These are phyloP conservation scores for Pseudococcus longispinus DNA, from an alignment of 2,888 invertebrate genomes.

Conservation along the genomic window DNA sequence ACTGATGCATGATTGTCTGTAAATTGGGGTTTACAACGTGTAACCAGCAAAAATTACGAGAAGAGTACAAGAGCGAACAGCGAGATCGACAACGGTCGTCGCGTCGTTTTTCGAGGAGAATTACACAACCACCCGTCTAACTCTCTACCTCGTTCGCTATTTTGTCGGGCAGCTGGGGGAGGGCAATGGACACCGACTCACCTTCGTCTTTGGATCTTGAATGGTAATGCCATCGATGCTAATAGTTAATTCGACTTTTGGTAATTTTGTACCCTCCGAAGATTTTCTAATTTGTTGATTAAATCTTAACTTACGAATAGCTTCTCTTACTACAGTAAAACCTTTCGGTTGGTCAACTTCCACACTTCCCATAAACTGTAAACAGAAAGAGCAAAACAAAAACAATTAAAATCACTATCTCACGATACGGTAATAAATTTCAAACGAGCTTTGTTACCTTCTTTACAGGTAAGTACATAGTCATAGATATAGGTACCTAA, in stretches of 20 bases:
- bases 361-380: conserved; percentile 90
- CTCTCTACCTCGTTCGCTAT: not conserved
- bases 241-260: conserved; percentile 93
- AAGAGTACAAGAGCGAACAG: not conserved
- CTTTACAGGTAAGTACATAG: not conserved
- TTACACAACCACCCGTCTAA: not conserved
- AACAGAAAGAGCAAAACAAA: conserved; percentile 60
- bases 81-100: conserved; percentile 46
- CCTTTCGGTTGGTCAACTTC: conserved; percentile 97
- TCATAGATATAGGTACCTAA: not conserved
- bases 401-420: not conserved
- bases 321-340: conserved; percentile 96
- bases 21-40: conserved; percentile 59
- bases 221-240: conserved; percentile 97
- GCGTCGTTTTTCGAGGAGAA: not conserved
- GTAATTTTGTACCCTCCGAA: conserved; percentile 87
- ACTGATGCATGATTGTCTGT: conserved; percentile 85
- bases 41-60: conserved; percentile 38
- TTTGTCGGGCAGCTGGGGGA: not conserved
- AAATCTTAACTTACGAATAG: conserved; percentile 94
- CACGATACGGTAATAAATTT: not conserved
- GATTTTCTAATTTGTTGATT: conserved; percentile 90
- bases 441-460: not conserved
- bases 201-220: conserved; percentile 71
- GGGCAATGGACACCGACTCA: conserved; percentile 59